Conservation (phyloP, 2,888 invertebrate species). For the Mimas tiliae region DNA sequence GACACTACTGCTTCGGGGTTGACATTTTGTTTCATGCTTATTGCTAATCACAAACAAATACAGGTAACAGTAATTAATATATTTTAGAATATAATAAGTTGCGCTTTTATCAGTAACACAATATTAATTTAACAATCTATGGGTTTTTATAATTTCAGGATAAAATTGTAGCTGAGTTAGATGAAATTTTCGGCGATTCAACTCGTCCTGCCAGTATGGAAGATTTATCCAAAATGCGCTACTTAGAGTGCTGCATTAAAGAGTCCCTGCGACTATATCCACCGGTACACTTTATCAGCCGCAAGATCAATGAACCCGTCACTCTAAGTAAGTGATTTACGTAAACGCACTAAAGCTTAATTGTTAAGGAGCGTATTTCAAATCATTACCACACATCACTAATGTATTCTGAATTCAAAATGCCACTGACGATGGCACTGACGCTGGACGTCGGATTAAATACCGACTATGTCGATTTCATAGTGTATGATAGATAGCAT, state of each 20-base stretch:
- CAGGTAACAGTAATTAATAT: constrained; percentile 49
- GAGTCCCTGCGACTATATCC: constrained; percentile 88
- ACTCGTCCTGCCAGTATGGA: constrained; percentile 85
- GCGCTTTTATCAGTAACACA: neutral
- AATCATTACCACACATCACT: no score
- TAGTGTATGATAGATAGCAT: no score
- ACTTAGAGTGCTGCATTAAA: constrained; percentile 89
- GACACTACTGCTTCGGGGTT: constrained; percentile 78
- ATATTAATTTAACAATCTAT: neutral
- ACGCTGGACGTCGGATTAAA: no score
- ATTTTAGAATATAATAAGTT: no score
- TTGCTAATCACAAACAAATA: constrained; percentile 67
- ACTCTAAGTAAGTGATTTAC: constrained; percentile 76
- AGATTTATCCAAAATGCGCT: constrained; percentile 86
- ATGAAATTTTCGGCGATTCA: constrained; percentile 86
- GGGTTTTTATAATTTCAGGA: constrained; percentile 71
- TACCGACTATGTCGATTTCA: no score
- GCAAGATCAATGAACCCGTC: constrained; percentile 83
- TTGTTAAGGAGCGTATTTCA: no score
- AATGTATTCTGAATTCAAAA: neutral
- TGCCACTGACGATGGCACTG: neutral
- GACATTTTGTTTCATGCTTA: constrained; percentile 65
- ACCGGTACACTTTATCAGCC: constrained; percentile 87
- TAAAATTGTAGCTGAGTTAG: constrained; percentile 85
- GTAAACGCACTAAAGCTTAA: no score